Evolutionary conservation across 2,888 invertebrate species (phyloP).

Genomic region (Stenchaetothrips biformis): DNA sequence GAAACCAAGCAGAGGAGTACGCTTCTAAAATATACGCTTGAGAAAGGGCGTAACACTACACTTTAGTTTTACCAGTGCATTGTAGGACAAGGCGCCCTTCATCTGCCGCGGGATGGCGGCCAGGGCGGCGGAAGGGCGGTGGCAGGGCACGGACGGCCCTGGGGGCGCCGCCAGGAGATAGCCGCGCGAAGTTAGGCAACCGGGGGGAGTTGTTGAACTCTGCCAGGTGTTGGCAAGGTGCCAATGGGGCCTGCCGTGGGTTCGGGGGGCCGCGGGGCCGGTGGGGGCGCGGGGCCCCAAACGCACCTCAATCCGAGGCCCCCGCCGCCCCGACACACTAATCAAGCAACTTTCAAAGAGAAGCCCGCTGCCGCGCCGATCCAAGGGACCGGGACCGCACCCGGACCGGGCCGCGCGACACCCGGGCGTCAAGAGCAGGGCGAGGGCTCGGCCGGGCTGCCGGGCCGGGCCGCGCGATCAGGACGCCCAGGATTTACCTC

Average conservation of each 20-base stretch:
- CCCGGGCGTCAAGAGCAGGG: too few species aligned
- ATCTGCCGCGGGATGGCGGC: not conserved
- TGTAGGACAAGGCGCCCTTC: too few species aligned
- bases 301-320: not conserved
- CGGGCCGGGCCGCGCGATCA: too few species aligned
- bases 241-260: not conserved
- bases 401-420: too few species aligned
- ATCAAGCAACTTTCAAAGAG: slow-evolving; percentile 11
- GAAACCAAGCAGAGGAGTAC: too few species aligned
- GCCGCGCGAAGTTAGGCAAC: not conserved
- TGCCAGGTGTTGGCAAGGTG: not conserved
- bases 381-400: not conserved
- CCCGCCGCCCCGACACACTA: slow-evolving; percentile 2
- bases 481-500: too few species aligned
- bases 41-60: too few species aligned
- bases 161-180: not conserved
- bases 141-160: not conserved
- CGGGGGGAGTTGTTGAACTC: not conserved
- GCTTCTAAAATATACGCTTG: too few species aligned
- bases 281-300: not conserved
- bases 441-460: too few species aligned
- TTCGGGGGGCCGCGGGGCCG: not conserved
- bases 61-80: too few species aligned
- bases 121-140: not conserved
- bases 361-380: not conserved